Evolutionary conservation across 2,113 vertebrate species (phyloP).

Genomic region (Microcebus griseorufus): DNA sequence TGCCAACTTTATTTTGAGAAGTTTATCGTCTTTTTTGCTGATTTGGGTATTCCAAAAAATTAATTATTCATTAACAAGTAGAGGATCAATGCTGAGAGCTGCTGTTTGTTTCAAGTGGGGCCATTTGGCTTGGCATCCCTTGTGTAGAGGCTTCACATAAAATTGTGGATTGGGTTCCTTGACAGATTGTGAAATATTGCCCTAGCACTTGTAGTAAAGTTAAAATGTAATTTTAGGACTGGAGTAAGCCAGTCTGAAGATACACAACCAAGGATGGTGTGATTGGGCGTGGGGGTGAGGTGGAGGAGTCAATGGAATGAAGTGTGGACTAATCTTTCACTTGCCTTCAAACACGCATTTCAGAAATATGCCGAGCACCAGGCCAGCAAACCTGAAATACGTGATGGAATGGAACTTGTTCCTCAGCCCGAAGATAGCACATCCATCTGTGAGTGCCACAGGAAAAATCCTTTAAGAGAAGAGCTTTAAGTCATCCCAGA

Average conservation of each 20-base stretch:
- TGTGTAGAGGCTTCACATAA: background rate
- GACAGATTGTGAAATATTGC: background rate
- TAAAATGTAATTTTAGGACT: constrained; percentile 59
- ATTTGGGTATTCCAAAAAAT: background rate
- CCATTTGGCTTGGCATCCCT: background rate
- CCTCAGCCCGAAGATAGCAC: constrained; percentile 88
- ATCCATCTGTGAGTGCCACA: constrained; percentile 86
- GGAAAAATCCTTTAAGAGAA: constrained; percentile 77
- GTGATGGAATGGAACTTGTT: constrained; percentile 92
- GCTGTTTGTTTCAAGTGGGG: background rate
- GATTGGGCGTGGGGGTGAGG: constrained; percentile 17
- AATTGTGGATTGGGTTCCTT: background rate
- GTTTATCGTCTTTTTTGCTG: background rate
- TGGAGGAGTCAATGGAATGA: constrained; percentile 34
- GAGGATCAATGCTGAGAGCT: background rate
- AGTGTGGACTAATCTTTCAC: constrained; percentile 64
- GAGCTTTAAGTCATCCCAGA: constrained; percentile 81
- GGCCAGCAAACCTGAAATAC: constrained; percentile 85
- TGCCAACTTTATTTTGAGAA: background rate
- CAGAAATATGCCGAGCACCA: constrained; percentile 90
- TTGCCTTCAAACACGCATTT: constrained; percentile 77
- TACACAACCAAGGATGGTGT: background rate
- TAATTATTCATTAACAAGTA: background rate
- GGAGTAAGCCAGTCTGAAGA: constrained; percentile 34
- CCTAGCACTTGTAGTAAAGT: background rate